Conservation (phyloP, 1,140 invertebrate species). For the Pseudomyrmex cubaensis region DNA sequence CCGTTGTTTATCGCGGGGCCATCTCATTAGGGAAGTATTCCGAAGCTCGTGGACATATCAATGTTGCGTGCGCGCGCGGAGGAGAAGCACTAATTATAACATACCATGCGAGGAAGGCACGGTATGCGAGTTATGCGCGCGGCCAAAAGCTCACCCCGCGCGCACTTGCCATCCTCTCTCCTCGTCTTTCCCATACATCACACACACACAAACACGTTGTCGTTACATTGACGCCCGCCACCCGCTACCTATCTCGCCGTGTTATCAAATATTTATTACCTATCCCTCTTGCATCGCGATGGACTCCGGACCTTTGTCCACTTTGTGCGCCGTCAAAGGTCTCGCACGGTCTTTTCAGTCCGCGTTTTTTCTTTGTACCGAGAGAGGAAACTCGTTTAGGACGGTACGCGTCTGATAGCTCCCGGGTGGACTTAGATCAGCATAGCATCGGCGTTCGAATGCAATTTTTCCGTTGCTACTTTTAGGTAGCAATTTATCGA, state of each 20-base stretch:
- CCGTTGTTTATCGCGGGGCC: slow-evolving; percentile 69
- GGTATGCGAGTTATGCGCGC: slow-evolving; percentile 73
- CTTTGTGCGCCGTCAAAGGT: not conserved
- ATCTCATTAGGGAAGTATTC: slow-evolving; percentile 76
- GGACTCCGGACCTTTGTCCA: not conserved
- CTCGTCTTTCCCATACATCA: not conserved
- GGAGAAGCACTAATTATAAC: slow-evolving; percentile 75
- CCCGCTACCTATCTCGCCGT: slow-evolving; percentile 32
- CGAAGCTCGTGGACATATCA: slow-evolving; percentile 72
- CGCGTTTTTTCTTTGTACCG: not conserved
- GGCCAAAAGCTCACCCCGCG: slow-evolving; percentile 49
- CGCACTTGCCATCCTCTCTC: not conserved
- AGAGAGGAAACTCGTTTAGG: slow-evolving; percentile 9
- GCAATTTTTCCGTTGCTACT: slow-evolving; percentile 21
- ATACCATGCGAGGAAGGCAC: slow-evolving; percentile 74
- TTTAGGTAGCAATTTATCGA: slow-evolving; percentile 18
- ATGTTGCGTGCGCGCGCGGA: slow-evolving; percentile 69
- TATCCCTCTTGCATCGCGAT: slow-evolving; percentile 23
- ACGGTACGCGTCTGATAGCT: not conserved
- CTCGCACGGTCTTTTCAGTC: not conserved
- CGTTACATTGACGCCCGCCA: not conserved
- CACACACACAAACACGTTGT: slow-evolving; percentile 2
- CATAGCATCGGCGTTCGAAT: slow-evolving; percentile 37
- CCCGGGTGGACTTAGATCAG: slow-evolving; percentile 13
- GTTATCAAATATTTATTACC: slow-evolving; percentile 70